Evolutionary conservation across 2,888 invertebrate species (phyloP).

Genomic region (Cheilosia vernalis): DNA sequence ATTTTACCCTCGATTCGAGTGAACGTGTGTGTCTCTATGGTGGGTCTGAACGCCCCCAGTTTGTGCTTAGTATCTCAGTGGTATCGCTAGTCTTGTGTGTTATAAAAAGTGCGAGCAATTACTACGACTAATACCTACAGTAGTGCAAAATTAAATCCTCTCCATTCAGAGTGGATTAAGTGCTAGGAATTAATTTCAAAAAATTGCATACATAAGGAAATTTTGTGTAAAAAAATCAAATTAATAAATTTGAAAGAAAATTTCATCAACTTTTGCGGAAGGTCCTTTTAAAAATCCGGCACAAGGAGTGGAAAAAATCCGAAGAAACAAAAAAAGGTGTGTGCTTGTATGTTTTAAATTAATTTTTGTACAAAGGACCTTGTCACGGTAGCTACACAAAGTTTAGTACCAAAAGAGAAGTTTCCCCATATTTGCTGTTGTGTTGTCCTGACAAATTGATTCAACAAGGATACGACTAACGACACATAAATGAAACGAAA

Average conservation of each 20-base stretch:
- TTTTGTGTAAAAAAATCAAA: neutral
- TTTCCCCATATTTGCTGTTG: constrained; percentile 22
- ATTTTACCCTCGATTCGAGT: constrained; percentile 74
- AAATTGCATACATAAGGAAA: neutral
- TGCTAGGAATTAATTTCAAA: constrained; percentile 1
- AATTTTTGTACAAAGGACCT: constrained; percentile 18
- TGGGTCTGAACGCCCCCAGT: constrained; percentile 5
- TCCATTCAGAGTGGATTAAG: constrained; percentile 31
- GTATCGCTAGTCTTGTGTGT: constrained; percentile 28
- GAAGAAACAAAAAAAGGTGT: constrained; percentile 43
- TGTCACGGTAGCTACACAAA: constrained; percentile 35
- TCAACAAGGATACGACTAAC: constrained; percentile 56
- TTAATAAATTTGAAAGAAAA: constrained; percentile 20
- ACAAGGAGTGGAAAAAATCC: constrained; percentile 17
- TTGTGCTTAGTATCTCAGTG: constrained; percentile 40
- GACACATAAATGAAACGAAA: neutral
- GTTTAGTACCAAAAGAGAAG: constrained; percentile 41
- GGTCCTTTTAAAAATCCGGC: constrained; percentile 42
- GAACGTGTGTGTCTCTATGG: constrained; percentile 55
- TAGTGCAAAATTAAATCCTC: constrained; percentile 42
- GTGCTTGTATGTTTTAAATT: constrained; percentile 37
- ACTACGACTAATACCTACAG: constrained; percentile 11
- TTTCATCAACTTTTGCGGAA: constrained; percentile 57
- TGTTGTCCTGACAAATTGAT: constrained; percentile 57
- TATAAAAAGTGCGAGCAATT: constrained; percentile 45